Evolutionary conservation across 2,797 vertebrate species (phyloP), one percentile per base, ranked within the genome.

Genomic region (Neostethus bicornis): DNA sequence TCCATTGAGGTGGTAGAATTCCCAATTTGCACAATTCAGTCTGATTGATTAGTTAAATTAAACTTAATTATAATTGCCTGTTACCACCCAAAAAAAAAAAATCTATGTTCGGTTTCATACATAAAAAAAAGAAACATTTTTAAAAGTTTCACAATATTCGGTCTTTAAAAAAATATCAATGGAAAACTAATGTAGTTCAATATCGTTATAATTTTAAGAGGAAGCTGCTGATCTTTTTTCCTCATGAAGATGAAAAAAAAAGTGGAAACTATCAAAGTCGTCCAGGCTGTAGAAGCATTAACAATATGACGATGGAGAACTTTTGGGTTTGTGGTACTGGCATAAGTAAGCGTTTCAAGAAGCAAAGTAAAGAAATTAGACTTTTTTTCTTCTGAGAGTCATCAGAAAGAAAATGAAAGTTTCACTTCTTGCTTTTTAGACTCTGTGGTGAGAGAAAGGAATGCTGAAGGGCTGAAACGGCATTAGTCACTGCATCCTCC

Each of bases 401-500:
- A 29, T 50, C 32, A 54, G 65, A 69, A 47, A 21, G 17, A 55
- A 37, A 80, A 64, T 17, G 68, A 77, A 58, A 42, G 53, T 60
- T 28, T 71, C 54, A 47, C 38, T 7, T 48, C 19, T 17, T 19
- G 37, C 13, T 7, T 68, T 77, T 52, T 14, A 2, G 59, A 62
- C 24, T 16, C 60, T 70, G 75, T 39, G 78, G 76, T 57, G 63
- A 71, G 42, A 28, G 23, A 63, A 54, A 79, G 79, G 81, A 83
- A 85, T 82, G 72, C 74, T 59, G 44, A 50, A 42, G 59, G 69
- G 56, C 69, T 77, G 63, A 78, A 79, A 70, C 53, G 43, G 73
- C 59, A 70, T 81, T 70, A 80, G 53, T 67, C 60, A 63, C 65
- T 74, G 62, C 61, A 73, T 83, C 74, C 70, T 62, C 66, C 25